These are phyloP conservation scores for Dryococelus australis DNA, from an alignment of 2,888 invertebrate genomes.

Conservation along the genomic window DNA sequence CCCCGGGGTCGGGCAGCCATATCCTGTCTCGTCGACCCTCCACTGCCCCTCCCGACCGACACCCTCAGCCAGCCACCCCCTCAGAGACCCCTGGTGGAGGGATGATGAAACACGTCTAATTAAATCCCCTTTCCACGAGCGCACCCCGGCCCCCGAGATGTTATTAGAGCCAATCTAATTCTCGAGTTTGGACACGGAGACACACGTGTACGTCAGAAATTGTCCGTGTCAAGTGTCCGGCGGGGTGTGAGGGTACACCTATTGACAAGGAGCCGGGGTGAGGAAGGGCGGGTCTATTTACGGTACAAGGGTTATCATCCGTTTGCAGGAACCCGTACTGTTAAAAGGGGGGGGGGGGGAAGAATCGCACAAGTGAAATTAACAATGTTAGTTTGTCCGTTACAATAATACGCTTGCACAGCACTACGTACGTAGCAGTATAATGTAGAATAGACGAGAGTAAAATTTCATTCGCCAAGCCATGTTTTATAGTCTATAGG, in stretches of 20 bases:
- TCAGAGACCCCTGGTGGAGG: background rate
- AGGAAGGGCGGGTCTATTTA: background rate
- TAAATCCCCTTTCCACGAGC: background rate
- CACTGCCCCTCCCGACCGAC: background rate
- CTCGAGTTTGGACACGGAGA: constrained; percentile 11
- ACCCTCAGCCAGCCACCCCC: background rate
- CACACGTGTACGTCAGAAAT: constrained; percentile 16
- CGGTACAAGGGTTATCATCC: background rate
- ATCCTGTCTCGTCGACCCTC: too few species aligned
- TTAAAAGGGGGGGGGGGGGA: too few species aligned
- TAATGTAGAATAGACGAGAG: too few species aligned
- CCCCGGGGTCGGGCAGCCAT: background rate
- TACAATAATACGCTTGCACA: too few species aligned
- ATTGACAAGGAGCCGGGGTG: background rate
- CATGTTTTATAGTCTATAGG: too few species aligned
- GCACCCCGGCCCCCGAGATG: background rate
- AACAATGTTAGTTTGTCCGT: background rate
- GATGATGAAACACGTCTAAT: background rate
- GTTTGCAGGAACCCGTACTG: background rate
- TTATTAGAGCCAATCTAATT: constrained; percentile 16
- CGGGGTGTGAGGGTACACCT: background rate
- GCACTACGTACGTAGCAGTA: too few species aligned
- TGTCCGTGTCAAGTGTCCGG: constrained; percentile 8
- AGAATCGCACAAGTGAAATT: background rate
- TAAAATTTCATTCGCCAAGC: too few species aligned